phyloP scores from a whole-genome alignment of 2,113 vertebrate species.

The Sprattus sprattus region DNA sequence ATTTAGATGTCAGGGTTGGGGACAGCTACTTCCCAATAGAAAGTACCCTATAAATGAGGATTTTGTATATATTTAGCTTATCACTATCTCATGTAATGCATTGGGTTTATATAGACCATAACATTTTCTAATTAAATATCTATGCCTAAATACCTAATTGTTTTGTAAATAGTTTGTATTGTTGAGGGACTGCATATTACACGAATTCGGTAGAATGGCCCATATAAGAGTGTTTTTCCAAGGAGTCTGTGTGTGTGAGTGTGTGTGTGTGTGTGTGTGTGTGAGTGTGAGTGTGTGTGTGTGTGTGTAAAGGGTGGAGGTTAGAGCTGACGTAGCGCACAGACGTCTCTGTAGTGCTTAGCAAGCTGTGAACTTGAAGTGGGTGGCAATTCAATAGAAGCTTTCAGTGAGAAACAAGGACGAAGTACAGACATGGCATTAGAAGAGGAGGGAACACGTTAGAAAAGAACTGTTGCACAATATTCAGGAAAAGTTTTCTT shows the following conservation, averaged over 20 bases:
- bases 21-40: too few relatives aligned
- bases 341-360: background rate
- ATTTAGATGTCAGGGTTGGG: too few relatives aligned
- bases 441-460: background rate
- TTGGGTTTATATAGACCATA: too few relatives aligned
- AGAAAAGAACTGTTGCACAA: background rate
- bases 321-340: background rate
- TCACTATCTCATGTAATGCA: too few relatives aligned
- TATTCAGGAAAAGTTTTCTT: background rate
- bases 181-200: too few relatives aligned
- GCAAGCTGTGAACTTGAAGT: conserved; percentile 7
- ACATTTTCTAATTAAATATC: too few relatives aligned
- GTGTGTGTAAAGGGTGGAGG: conserved; percentile 29
- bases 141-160: too few relatives aligned
- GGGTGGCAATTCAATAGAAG: background rate
- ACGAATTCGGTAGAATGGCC: too few relatives aligned
- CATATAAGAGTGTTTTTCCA: background rate
- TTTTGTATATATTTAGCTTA: too few relatives aligned
- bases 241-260: background rate
- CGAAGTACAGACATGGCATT: background rate
- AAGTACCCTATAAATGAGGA: too few relatives aligned
- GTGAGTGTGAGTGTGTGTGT: background rate
- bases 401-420: background rate
- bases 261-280: conserved; percentile 48
- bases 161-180: too few relatives aligned